A percentile compares a stretch with the other conserved stretches of the same genome.
Evolutionary conservation across 2,113 vertebrate genomes (phyloP).

Genomic region (Coracopsis vasa): DNA sequence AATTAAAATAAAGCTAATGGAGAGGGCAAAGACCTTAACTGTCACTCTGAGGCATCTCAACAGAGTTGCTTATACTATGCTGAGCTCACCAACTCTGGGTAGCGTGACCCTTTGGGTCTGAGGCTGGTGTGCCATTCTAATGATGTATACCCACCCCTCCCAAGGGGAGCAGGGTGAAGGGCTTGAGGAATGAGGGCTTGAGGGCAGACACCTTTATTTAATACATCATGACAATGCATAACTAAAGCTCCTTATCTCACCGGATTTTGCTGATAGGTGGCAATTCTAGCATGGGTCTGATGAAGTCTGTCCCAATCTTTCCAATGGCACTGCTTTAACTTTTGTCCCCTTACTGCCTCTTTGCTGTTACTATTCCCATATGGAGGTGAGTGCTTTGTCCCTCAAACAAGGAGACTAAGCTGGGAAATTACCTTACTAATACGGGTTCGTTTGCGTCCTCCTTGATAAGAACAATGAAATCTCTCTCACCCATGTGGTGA

Average conservation of each 20-base stretch:
- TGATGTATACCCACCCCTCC: conserved; percentile 1
- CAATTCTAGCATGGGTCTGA: neutral
- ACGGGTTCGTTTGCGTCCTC: neutral
- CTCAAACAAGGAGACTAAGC: neutral
- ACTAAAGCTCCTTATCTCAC: neutral
- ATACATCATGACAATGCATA: conserved; percentile 43
- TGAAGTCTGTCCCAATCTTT: neutral
- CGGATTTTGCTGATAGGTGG: conserved; percentile 10
- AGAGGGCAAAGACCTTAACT: conserved; percentile 55
- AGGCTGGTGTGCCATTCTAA: conserved; percentile 48
- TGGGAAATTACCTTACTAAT: neutral
- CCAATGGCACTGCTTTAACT: neutral
- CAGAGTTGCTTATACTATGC: conserved; percentile 11
- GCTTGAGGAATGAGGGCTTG: neutral
- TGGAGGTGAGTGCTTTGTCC: neutral
- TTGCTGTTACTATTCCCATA: fast-evolving
- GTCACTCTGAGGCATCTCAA: neutral
- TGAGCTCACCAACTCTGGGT: conserved; percentile 47
- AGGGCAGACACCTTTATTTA: conserved; percentile 57
- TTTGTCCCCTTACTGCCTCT: neutral
- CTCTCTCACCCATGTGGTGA: neutral
- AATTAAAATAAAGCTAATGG: conserved; percentile 56
- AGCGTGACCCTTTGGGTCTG: neutral
- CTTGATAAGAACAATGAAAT: fast-evolving
- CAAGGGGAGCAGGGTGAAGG: conserved; percentile 34